Evolutionary conservation across 2,888 invertebrate species (phyloP).

Genomic region (Cosmopolites sordidus): DNA sequence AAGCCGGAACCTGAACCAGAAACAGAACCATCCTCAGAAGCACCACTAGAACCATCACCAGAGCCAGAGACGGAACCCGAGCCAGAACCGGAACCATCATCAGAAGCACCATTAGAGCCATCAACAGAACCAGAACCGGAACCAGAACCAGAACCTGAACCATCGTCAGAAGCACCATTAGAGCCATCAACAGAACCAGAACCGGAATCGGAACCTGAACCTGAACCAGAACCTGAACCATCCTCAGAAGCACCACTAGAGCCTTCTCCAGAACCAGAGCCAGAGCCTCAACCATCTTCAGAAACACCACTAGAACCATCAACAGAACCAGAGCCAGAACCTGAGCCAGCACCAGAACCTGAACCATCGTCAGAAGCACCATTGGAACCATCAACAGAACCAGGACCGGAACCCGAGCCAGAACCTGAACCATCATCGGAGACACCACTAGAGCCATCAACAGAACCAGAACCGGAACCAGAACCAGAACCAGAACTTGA

Average conservation of each 20-base stretch:
- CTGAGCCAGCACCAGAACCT: not conserved
- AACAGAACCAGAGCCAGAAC: slow-evolving; percentile 3
- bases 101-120: not conserved
- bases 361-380: too few species aligned
- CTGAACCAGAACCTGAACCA: too few species aligned
- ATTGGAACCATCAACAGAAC: too few species aligned
- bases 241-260: too few species aligned
- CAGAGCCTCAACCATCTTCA: not conserved
- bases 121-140: not conserved
- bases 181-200: too few species aligned
- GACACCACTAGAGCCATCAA: too few species aligned
- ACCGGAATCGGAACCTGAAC: not conserved
- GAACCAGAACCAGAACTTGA: too few species aligned
- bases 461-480: too few species aligned
- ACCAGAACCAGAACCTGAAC: too few species aligned
- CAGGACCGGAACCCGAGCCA: too few species aligned
- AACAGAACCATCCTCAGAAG: slow-evolving; percentile 3
- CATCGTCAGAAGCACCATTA: too few species aligned
- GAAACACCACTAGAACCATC: not conserved
- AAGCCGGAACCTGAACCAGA: slow-evolving; percentile 3
- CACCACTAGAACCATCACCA: not conserved
- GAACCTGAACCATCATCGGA: too few species aligned
- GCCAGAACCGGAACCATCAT: not conserved
- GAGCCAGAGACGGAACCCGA: slow-evolving; percentile 4
- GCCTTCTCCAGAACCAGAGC: not conserved